Conservation (phyloP, 2,797 vertebrate species). For the Tauraco hartlaubi region DNA sequence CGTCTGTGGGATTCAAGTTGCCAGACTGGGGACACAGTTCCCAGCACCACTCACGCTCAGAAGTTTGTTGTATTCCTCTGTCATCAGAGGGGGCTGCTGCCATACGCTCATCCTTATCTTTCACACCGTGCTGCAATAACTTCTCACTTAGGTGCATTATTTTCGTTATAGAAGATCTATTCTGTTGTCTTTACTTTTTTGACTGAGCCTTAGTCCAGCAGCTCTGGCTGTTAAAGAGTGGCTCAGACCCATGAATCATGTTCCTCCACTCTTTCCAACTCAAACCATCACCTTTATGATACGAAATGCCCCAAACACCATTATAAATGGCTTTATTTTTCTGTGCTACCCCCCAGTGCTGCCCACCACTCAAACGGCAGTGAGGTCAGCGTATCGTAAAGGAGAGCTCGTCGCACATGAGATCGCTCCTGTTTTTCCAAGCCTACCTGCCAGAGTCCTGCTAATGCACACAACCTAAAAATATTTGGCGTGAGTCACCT, state of each 20-base stretch:
- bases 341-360: background rate
- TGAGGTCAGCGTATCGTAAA: background rate
- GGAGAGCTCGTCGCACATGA: background rate
- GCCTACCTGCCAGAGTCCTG: slow-evolving; percentile 1
- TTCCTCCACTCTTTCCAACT: background rate
- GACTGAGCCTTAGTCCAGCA: background rate
- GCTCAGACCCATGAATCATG: background rate
- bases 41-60: background rate
- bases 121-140: background rate
- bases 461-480: background rate
- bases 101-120: background rate
- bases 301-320: background rate
- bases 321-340: background rate
- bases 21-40: background rate
- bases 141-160: background rate
- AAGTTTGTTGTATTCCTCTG: background rate
- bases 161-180: background rate
- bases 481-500: background rate
- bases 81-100: background rate
- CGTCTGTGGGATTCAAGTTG: background rate
- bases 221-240: background rate
- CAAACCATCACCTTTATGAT: background rate
- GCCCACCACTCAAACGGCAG: background rate
- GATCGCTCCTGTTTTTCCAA: background rate
- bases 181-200: background rate